Conservation (phyloP, 2,888 invertebrate species). For the Drosophila putrida region DNA sequence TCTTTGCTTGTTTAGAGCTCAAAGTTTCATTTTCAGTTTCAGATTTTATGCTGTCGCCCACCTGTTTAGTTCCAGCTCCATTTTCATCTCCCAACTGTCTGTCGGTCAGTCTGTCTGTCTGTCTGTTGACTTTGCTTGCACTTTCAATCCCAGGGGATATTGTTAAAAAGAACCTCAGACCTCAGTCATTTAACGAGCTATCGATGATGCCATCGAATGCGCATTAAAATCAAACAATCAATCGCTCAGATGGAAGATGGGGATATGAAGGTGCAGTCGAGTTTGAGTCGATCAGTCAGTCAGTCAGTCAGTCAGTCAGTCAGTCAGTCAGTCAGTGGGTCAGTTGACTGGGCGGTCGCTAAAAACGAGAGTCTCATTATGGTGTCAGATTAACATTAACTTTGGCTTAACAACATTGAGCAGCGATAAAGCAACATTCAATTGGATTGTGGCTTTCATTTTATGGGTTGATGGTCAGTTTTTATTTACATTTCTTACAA, state of each 20-base stretch:
- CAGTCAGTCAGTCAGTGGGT: constrained; percentile 39
- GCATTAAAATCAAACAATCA: constrained; percentile 43
- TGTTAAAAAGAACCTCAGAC: constrained; percentile 16
- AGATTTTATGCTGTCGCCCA: constrained; percentile 42
- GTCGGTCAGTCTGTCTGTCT: too few relatives aligned
- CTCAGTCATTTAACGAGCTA: constrained; percentile 47
- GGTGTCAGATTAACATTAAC: constrained; percentile 47
- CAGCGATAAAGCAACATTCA: constrained; percentile 27
- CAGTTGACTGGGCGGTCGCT: constrained; percentile 28
- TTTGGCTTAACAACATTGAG: constrained; percentile 30
- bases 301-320: constrained; percentile 33
- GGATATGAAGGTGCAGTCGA: constrained; percentile 3
- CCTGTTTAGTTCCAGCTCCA: constrained; percentile 37
- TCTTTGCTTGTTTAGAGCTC: constrained; percentile 1
- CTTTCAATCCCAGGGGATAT: constrained; percentile 44
- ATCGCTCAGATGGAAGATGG: background rate
- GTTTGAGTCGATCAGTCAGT: background rate
- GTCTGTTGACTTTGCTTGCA: constrained; percentile 37
- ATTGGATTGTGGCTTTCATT: constrained; percentile 15
- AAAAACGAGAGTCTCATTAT: constrained; percentile 42
- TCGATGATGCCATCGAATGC: constrained; percentile 60
- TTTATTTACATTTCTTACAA: constrained; percentile 3
- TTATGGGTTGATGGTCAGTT: constrained; percentile 3
- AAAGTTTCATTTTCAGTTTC: constrained; percentile 46
- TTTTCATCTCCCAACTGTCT: background rate